Evolutionary conservation across 1,140 invertebrate genomes (phyloP).

Genomic region (Bombus sibiricus): DNA sequence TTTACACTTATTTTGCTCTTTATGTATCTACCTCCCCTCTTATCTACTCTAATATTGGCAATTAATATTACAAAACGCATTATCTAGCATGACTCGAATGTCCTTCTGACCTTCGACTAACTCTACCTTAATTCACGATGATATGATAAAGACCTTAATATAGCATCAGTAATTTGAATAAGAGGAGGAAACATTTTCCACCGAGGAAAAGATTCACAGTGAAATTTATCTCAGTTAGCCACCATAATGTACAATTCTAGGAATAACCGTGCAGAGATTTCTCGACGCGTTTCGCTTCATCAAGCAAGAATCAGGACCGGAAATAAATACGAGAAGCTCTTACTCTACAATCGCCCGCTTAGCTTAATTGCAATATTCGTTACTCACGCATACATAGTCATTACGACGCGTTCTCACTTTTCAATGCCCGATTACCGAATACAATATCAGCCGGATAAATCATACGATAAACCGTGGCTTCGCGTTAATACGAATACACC

Average conservation of each 20-base stretch:
- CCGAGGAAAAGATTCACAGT: background rate
- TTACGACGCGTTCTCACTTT: slow-evolving; percentile 19
- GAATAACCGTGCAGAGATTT: slow-evolving; percentile 25
- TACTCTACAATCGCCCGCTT: background rate
- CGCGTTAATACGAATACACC: background rate
- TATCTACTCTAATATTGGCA: too few relatives aligned
- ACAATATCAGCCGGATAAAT: background rate
- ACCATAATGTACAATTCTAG: slow-evolving; percentile 4
- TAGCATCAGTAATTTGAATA: too few relatives aligned
- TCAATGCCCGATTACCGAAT: background rate
- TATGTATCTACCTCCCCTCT: too few relatives aligned
- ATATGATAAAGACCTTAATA: too few relatives aligned
- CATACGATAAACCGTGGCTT: background rate
- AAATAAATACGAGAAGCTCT: slow-evolving; percentile 31
- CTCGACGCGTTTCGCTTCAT: slow-evolving; percentile 36
- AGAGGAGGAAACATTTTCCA: background rate
- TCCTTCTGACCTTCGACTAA: too few relatives aligned
- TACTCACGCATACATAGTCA: slow-evolving; percentile 1
- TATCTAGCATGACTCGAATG: too few relatives aligned
- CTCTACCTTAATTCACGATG: too few relatives aligned
- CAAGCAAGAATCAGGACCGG: background rate
- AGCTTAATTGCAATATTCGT: slow-evolving; percentile 40
- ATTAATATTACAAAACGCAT: too few relatives aligned
- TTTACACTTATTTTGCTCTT: too few relatives aligned
- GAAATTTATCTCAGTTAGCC: slow-evolving; percentile 18